Evolutionary conservation across 2,797 vertebrate species (phyloP).

Genomic region (Siniperca scherzeri): DNA sequence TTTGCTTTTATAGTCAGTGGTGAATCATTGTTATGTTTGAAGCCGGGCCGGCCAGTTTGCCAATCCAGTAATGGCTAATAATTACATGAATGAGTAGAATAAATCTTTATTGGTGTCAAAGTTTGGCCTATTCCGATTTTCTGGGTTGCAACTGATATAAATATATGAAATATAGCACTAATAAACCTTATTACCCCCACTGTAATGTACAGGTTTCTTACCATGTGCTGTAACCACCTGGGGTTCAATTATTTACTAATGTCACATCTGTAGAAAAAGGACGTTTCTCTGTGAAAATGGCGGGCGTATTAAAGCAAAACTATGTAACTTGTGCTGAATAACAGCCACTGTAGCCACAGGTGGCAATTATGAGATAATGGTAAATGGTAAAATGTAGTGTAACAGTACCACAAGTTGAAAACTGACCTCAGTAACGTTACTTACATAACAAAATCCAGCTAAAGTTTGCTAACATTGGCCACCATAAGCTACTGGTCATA

Average conservation of each 20-base stretch:
- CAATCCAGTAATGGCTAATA: neutral
- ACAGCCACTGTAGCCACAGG: neutral
- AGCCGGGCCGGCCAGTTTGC: neutral
- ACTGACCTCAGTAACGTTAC: neutral
- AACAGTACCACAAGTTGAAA: neutral
- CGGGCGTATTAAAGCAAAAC: neutral
- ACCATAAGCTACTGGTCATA: neutral
- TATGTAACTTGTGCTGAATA: neutral
- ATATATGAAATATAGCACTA: neutral
- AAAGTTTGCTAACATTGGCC: neutral
- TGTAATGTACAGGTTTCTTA: neutral
- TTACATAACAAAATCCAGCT: neutral
- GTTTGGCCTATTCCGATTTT: neutral
- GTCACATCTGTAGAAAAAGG: too few species aligned
- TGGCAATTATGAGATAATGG: neutral
- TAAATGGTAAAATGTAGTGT: neutral
- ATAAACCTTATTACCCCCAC: neutral
- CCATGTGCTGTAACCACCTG: neutral
- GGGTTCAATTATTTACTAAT: neutral
- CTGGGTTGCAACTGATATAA: neutral
- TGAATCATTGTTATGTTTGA: neutral
- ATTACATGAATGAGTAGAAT: conserved; percentile 1
- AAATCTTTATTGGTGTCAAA: neutral
- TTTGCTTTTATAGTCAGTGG: neutral
- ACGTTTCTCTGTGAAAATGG: neutral